phyloP scores from a whole-genome alignment of 2,797 vertebrate species.

The Clarias fuscus region DNA sequence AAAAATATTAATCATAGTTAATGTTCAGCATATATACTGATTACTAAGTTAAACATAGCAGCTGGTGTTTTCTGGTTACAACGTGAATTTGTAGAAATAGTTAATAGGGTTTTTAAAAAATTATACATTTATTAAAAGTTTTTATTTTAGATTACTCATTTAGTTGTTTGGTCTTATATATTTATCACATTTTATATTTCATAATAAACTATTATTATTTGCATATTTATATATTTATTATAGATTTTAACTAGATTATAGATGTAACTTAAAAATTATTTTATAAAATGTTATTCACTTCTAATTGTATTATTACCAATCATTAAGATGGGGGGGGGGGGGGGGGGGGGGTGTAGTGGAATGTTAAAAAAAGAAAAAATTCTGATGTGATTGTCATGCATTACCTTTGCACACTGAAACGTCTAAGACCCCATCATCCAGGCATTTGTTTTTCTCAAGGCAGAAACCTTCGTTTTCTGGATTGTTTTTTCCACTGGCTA shows the following conservation, averaged over 20 bases:
- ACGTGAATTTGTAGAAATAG: not conserved
- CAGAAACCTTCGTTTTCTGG: slow-evolving; percentile 79
- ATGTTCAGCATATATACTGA: not conserved
- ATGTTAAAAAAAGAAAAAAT: not conserved
- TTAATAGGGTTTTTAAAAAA: not conserved
- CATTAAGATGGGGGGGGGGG: too few species aligned
- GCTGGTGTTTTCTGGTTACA: not conserved
- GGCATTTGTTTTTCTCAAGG: slow-evolving; percentile 65
- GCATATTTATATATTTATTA: not conserved
- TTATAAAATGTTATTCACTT: too few species aligned
- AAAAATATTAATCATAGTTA: not conserved
- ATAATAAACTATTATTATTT: too few species aligned
- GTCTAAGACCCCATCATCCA: slow-evolving; percentile 76
- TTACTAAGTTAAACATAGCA: not conserved
- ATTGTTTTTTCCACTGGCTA: slow-evolving; percentile 77
- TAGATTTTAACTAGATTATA: too few species aligned
- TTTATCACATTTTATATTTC: too few species aligned
- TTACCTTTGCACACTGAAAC: slow-evolving; percentile 80
- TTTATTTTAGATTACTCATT: not conserved
- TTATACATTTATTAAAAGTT: not conserved
- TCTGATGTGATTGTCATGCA: not conserved
- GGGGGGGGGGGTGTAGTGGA: not conserved
- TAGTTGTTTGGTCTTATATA: not conserved
- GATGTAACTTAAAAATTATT: not conserved
- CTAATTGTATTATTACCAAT: too few species aligned